A percentile compares a stretch with the other conserved stretches of the same genome.
These are phyloP conservation scores for Gobiocypris rarus DNA, from an alignment of 2,113 vertebrate species.

Conservation along the genomic window DNA sequence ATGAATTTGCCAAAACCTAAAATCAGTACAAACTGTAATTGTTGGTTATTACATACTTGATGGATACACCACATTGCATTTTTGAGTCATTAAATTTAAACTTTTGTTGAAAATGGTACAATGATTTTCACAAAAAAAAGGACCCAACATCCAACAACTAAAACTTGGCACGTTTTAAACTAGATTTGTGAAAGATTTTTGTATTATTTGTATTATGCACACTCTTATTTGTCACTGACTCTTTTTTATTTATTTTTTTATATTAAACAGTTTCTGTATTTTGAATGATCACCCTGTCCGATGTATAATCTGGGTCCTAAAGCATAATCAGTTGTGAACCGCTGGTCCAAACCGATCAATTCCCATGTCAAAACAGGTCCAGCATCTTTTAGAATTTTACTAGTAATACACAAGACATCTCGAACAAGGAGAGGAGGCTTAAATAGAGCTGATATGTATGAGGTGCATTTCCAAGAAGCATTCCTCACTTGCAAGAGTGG, in stretches of 20 bases:
- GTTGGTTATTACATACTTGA: not conserved
- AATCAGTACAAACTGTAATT: not conserved
- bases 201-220: no score
- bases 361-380: constrained; percentile 54
- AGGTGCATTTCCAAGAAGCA: constrained; percentile 63
- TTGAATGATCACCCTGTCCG: not conserved
- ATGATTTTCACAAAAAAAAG: no score
- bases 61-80: not conserved
- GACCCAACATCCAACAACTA: no score
- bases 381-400: not conserved
- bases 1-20: not conserved
- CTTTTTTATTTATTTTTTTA: not conserved
- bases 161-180: no score
- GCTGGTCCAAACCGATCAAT: not conserved
- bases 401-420: not conserved
- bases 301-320: not conserved
- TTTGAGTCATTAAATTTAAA: not conserved
- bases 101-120: no score
- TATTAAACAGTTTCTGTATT: not conserved
- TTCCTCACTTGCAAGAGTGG: constrained; percentile 43
- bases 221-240: not conserved
- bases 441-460: constrained; percentile 71
- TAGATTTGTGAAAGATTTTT: no score
- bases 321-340: not conserved
- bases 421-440: constrained; percentile 57